These are phyloP conservation scores for Mya arenaria DNA, from an alignment of 1,140 invertebrate species.

Conservation along the genomic window DNA sequence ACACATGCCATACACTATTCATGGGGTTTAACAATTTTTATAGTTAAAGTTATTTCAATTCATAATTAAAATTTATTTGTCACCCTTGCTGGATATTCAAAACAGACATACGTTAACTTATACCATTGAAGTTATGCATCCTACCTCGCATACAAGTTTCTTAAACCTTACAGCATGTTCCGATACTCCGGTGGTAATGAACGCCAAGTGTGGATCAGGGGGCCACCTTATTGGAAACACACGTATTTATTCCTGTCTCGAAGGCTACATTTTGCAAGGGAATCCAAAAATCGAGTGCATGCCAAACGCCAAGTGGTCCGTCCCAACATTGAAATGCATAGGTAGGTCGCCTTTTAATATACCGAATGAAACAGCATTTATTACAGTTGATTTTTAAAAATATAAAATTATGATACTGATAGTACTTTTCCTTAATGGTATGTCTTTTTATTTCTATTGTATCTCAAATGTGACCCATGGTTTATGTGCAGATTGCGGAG, in stretches of 20 bases:
- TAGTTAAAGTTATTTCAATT: too few relatives aligned
- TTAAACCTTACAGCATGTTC: slow-evolving; percentile 7
- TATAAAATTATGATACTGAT: too few relatives aligned
- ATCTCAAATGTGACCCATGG: neutral
- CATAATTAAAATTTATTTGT: too few relatives aligned
- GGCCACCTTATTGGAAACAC: neutral
- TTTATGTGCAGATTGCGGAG: slow-evolving; percentile 37
- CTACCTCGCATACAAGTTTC: too few relatives aligned
- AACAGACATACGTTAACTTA: too few relatives aligned
- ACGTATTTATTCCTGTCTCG: neutral
- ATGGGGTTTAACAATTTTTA: too few relatives aligned
- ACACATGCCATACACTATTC: neutral
- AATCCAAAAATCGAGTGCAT: neutral
- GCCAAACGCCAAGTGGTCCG: slow-evolving; percentile 11
- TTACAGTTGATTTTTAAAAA: too few relatives aligned
- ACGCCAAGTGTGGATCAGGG: neutral
- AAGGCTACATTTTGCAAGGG: slow-evolving; percentile 8
- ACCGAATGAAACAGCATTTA: too few relatives aligned
- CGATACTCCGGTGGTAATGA: neutral
- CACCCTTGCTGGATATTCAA: too few relatives aligned
- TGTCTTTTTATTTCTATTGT: neutral
- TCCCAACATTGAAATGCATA: neutral
- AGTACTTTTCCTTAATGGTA: too few relatives aligned
- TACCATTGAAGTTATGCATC: too few relatives aligned
- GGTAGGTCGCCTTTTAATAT: too few relatives aligned